phyloP scores from a whole-genome alignment of 2,888 invertebrate genomes.

The Alloscopus bannaensis region DNA sequence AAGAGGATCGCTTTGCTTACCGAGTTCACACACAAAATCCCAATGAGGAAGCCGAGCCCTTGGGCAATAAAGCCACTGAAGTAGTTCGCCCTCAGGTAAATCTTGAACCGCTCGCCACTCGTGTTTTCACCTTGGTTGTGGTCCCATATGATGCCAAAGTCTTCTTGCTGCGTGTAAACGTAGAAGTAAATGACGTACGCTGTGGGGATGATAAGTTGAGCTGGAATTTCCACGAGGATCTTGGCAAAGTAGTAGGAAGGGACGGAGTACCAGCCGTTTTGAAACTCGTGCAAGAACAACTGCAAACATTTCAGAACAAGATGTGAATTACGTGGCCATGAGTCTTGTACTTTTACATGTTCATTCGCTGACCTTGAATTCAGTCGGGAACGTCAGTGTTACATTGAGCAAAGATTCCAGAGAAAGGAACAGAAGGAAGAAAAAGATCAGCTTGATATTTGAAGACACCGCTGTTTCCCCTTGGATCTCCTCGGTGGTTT shows the following conservation, averaged over 20 bases:
- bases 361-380: constrained; percentile 51
- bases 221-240: constrained; percentile 39
- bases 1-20: constrained; percentile 46
- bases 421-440: constrained; percentile 55
- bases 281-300: constrained; percentile 56
- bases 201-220: constrained; percentile 34
- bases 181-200: constrained; percentile 47
- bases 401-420: constrained; percentile 57
- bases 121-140: neutral
- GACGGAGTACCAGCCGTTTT: constrained; percentile 56
- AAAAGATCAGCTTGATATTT: constrained; percentile 49
- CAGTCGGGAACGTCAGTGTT: constrained; percentile 53
- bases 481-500: constrained; percentile 31
- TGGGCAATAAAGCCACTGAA: constrained; percentile 54
- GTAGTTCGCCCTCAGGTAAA: constrained; percentile 22
- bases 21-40: constrained; percentile 57
- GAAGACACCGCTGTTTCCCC: neutral
- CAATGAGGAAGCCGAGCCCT: constrained; percentile 58
- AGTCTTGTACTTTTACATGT: too few species aligned
- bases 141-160: constrained; percentile 7
- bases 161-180: constrained; percentile 49
- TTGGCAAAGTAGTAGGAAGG: constrained; percentile 51
- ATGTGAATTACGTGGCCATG: neutral
- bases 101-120: constrained; percentile 14
- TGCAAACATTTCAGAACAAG: neutral